These are phyloP conservation scores for Rhopalosiphum nymphaeae DNA, from an alignment of 2,888 invertebrate genomes.

Conservation along the genomic window DNA sequence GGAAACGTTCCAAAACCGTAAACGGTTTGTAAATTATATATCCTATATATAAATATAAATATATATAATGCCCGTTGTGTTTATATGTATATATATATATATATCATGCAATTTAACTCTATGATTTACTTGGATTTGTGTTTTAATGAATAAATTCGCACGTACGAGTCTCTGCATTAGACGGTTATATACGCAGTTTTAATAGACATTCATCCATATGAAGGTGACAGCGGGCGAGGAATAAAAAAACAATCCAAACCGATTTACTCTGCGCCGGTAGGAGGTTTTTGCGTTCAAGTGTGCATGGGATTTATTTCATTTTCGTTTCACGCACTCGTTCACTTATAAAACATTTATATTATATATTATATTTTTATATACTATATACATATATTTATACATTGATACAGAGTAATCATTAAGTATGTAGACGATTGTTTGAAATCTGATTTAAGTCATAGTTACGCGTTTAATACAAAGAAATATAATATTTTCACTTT, in stretches of 20 bases:
- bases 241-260: not conserved
- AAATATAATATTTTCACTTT: not conserved
- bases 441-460: not conserved
- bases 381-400: not conserved
- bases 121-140: slow-evolving; percentile 12
- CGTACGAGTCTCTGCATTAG: not conserved
- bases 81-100: not conserved
- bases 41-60: not conserved
- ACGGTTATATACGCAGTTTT: not conserved
- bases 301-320: not conserved
- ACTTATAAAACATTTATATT: not conserved
- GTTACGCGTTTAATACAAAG: not conserved
- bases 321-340: not conserved
- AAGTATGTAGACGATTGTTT: not conserved
- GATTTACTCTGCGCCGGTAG: not conserved
- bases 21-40: not conserved
- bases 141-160: slow-evolving; percentile 5
- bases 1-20: not conserved
- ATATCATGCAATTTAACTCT: not conserved
- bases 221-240: not conserved
- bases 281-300: not conserved
- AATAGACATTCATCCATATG: slow-evolving; percentile 19
- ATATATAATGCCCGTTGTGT: not conserved
- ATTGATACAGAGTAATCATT: not conserved
- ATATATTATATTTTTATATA: not conserved